These are phyloP conservation scores for Caenorhabditis angaria DNA, from an alignment of 2,888 invertebrate species.

Conservation along the genomic window DNA sequence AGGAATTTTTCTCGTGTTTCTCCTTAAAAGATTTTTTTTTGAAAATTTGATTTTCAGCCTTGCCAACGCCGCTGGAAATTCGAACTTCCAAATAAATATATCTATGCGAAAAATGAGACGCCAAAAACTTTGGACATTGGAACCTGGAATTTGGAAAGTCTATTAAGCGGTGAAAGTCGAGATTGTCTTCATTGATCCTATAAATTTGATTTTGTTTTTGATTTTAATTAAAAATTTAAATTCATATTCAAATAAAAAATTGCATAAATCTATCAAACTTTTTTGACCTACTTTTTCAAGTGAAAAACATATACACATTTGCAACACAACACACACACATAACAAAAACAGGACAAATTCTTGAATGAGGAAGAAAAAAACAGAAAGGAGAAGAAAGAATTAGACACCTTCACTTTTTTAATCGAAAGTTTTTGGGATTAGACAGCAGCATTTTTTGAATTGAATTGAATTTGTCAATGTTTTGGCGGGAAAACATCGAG, in stretches of 20 bases:
- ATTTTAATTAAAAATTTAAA: background rate
- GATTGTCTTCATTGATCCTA: conserved; percentile 69
- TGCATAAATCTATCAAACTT: background rate
- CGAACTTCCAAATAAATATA: conserved; percentile 71
- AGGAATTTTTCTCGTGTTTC: conserved; percentile 5
- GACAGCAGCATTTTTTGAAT: too few species aligned
- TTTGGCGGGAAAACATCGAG: too few species aligned
- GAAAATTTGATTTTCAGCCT: conserved; percentile 53
- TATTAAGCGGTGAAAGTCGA: conserved; percentile 66
- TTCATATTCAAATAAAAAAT: background rate
- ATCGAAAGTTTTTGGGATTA: too few species aligned
- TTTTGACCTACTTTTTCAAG: background rate
- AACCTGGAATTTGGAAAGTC: conserved; percentile 70
- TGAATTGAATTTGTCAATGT: too few species aligned
- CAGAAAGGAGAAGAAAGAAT: too few species aligned
- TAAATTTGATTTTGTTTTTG: too few species aligned
- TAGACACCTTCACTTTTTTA: too few species aligned
- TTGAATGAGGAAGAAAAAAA: too few species aligned
- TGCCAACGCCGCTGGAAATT: conserved; percentile 72
- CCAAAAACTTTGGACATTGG: conserved; percentile 66
- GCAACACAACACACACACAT: too few species aligned
- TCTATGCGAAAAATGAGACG: conserved; percentile 31
- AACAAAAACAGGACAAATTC: too few species aligned
- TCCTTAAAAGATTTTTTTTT: background rate
- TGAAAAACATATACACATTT: too few species aligned